These are phyloP conservation scores for Prosapia bicincta DNA, from an alignment of 2,888 invertebrate species.

Conservation along the genomic window DNA sequence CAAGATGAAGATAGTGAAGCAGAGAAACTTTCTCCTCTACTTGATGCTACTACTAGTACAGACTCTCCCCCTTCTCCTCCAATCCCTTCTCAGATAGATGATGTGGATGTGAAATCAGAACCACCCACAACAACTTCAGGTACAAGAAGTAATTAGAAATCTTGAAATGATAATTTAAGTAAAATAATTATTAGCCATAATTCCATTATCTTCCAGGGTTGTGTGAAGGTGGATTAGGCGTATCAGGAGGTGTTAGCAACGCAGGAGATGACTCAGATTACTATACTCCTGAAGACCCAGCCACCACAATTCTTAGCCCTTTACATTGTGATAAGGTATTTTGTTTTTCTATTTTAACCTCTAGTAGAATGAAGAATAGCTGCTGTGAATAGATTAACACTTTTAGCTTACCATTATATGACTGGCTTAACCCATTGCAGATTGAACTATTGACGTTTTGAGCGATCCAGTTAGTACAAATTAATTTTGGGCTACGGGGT, in stretches of 20 bases:
- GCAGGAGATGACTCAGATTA: constrained; percentile 67
- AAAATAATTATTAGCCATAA: too few relatives aligned
- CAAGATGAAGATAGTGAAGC: constrained; percentile 78
- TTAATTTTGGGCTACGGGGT: too few relatives aligned
- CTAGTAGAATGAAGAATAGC: too few relatives aligned
- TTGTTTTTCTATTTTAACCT: too few relatives aligned
- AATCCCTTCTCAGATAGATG: constrained; percentile 19
- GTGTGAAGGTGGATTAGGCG: constrained; percentile 16
- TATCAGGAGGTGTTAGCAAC: constrained; percentile 5
- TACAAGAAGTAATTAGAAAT: not conserved
- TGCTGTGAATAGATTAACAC: too few relatives aligned
- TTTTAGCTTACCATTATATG: too few relatives aligned
- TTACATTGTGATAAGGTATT: constrained; percentile 48
- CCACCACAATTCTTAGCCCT: constrained; percentile 62
- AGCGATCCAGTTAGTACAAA: too few relatives aligned
- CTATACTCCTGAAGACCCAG: constrained; percentile 73
- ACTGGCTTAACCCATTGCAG: too few relatives aligned
- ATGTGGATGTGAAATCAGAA: constrained; percentile 16
- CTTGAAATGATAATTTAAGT: too few relatives aligned
- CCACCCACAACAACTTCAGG: not conserved
- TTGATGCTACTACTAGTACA: constrained; percentile 49
- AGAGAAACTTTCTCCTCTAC: constrained; percentile 74
- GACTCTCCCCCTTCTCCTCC: constrained; percentile 39
- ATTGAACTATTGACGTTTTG: too few relatives aligned
- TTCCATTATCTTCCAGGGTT: not conserved